These are phyloP conservation scores for Drosophila lini DNA, from an alignment of 1,140 invertebrate genomes.

Conservation along the genomic window DNA sequence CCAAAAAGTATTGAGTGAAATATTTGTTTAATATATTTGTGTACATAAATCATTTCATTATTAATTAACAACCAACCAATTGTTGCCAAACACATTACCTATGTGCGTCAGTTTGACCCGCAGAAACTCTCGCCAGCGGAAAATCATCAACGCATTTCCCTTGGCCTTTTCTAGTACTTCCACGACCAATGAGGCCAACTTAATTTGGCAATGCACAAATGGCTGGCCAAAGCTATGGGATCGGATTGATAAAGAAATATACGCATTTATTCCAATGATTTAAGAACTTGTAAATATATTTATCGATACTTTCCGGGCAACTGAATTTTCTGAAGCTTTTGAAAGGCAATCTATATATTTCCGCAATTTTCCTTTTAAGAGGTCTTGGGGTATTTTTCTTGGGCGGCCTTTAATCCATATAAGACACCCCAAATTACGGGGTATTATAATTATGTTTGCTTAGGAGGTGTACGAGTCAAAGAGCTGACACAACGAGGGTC, in stretches of 20 bases:
- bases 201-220: conserved; percentile 51
- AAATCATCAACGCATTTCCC: conserved; percentile 8
- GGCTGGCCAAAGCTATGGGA: conserved; percentile 3
- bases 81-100: not conserved
- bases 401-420: not conserved
- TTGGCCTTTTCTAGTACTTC: conserved; percentile 21
- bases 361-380: not conserved
- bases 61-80: not conserved
- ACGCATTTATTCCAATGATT: not conserved
- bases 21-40: not conserved
- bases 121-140: conserved; percentile 12
- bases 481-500: conserved; percentile 67
- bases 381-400: not conserved
- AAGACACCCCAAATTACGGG: not conserved
- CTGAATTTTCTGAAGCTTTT: not conserved
- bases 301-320: not conserved
- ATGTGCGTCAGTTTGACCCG: conserved; percentile 1
- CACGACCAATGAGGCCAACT: conserved; percentile 19
- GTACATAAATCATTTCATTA: not conserved
- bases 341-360: not conserved
- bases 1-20: not conserved
- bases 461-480: conserved; percentile 19
- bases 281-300: not conserved
- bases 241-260: not conserved
- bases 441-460: conserved; percentile 51